Evolutionary conservation across 53 echinoderm and acorn worm genomes (phyloP).

Genomic region (Paelopatides confundens): DNA sequence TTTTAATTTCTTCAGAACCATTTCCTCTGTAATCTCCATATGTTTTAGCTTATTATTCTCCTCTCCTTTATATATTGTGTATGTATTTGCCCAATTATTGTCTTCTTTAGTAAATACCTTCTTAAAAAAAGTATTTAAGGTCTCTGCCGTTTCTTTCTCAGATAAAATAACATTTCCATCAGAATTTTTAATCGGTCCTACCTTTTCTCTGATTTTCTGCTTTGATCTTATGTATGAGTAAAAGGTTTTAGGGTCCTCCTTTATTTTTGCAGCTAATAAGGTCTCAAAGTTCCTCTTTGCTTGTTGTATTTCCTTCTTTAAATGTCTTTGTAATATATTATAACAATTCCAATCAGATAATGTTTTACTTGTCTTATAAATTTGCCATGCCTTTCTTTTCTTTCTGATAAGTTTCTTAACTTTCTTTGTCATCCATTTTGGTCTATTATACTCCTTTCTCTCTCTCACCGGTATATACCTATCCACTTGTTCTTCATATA

Average conservation of each 20-base stretch:
- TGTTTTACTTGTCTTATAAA: background rate
- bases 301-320: background rate
- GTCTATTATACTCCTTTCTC: background rate
- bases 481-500: background rate
- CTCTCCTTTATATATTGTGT: background rate
- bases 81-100: background rate
- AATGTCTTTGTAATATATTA: background rate
- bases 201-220: background rate
- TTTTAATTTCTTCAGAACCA: background rate
- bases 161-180: background rate
- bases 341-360: background rate
- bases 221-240: conserved; percentile 21
- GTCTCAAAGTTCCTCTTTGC: background rate
- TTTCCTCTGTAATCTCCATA: conserved; percentile 15
- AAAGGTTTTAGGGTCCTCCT: background rate
- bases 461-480: background rate
- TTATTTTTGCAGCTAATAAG: background rate
- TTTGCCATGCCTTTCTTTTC: conserved; percentile 2
- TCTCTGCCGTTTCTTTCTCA: background rate
- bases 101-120: background rate
- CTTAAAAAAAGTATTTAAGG: background rate
- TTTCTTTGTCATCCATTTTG: conserved; percentile 16
- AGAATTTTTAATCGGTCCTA: background rate
- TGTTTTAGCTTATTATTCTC: background rate
- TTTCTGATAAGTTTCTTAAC: background rate